Percentiles rank a stretch among this genome's conserved stretches.
These are phyloP conservation scores for Chrysomela aeneicollis DNA, from an alignment of 2,888 invertebrate species.

Conservation along the genomic window DNA sequence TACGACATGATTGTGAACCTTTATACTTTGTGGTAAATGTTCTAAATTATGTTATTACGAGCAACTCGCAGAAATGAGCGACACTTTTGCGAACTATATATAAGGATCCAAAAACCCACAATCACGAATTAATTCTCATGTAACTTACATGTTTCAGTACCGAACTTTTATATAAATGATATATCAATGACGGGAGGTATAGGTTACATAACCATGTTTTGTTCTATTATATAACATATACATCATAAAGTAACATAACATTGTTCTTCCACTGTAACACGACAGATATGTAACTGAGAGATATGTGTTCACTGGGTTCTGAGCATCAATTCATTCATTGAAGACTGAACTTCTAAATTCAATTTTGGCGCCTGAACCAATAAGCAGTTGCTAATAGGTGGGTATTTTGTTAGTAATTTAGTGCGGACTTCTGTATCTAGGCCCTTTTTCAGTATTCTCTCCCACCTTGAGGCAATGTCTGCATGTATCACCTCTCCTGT, in stretches of 20 bases:
- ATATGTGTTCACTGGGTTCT: constrained; percentile 12
- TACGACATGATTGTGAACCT: no score
- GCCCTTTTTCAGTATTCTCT: background rate
- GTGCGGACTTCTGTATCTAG: no score
- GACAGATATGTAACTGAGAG: constrained; percentile 14
- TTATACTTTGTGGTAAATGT: no score
- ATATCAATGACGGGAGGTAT: constrained; percentile 13
- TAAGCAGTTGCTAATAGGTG: no score
- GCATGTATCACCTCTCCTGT: background rate
- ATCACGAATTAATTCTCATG: no score
- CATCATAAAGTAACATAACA: constrained; percentile 14
- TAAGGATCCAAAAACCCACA: no score
- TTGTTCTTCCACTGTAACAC: constrained; percentile 7
- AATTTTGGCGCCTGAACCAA: background rate
- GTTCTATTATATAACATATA: constrained; percentile 11
- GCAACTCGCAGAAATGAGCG: no score
- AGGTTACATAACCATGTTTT: constrained; percentile 13
- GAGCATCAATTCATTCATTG: background rate
- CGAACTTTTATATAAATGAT: no score
- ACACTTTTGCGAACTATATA: no score
- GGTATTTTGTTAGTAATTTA: no score
- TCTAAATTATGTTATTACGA: no score
- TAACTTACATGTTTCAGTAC: no score
- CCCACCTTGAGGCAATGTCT: background rate
- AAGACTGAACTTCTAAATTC: background rate